phyloP scores from a whole-genome alignment of 2,888 invertebrate genomes.

The Andrena bucephala region DNA sequence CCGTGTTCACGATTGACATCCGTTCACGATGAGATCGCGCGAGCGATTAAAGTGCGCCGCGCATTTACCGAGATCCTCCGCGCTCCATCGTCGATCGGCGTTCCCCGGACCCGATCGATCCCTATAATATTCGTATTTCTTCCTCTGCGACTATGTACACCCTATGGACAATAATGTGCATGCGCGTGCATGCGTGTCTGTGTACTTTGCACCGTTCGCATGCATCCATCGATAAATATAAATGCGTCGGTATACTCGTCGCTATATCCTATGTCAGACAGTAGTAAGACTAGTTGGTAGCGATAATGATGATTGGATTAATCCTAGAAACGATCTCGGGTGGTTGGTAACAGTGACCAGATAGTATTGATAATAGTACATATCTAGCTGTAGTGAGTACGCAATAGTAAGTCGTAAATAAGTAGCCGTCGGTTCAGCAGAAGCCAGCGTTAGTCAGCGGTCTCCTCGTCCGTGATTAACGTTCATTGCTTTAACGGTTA shows the following conservation, averaged over 20 bases:
- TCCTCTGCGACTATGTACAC: constrained; percentile 73
- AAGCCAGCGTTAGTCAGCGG: constrained; percentile 60
- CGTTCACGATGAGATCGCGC: constrained; percentile 48
- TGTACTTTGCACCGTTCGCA: constrained; percentile 54
- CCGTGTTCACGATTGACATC: constrained; percentile 72
- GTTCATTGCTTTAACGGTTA: constrained; percentile 63
- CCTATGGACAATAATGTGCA: constrained; percentile 79
- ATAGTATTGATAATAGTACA: constrained; percentile 65
- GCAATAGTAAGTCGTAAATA: constrained; percentile 69
- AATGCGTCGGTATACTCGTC: constrained; percentile 72
- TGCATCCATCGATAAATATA: constrained; percentile 69
- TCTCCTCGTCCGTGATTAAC: constrained; percentile 37
- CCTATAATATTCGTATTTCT: constrained; percentile 66
- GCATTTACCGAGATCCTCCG: neutral
- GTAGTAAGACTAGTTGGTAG: constrained; percentile 73
- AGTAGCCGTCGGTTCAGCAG: constrained; percentile 60
- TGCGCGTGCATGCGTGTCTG: constrained; percentile 77
- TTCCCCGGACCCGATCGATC: constrained; percentile 31
- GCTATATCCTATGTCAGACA: constrained; percentile 70
- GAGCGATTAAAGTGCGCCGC: constrained; percentile 6
- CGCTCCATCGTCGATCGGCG: constrained; percentile 13
- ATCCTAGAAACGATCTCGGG: constrained; percentile 65
- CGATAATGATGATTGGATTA: constrained; percentile 70
- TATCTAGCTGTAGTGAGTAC: constrained; percentile 68
- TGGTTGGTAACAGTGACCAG: constrained; percentile 69